Evolutionary conservation across 2,797 vertebrate species (phyloP).

Genomic region (Lates japonicus): DNA sequence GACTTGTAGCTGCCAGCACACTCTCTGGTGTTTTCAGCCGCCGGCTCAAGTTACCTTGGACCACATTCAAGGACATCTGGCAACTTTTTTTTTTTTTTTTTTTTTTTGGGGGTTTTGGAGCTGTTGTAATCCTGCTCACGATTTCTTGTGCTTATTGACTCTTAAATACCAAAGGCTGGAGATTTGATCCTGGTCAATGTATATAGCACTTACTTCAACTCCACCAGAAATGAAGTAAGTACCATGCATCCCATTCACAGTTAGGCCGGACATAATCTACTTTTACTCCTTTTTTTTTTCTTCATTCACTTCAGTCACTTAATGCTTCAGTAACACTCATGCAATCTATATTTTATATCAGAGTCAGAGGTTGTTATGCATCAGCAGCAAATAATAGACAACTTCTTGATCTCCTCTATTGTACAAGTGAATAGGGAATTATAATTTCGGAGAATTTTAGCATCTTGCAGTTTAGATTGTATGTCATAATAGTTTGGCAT

Average conservation of each 20-base stretch:
- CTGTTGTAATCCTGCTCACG: slow-evolving; percentile 36
- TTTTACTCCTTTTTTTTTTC: not conserved
- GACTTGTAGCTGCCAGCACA: slow-evolving; percentile 59
- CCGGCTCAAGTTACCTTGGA: slow-evolving; percentile 41
- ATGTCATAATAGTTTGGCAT: slow-evolving; percentile 10
- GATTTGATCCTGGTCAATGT: slow-evolving; percentile 71
- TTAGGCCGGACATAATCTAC: not conserved
- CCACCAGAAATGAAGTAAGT: slow-evolving; percentile 85
- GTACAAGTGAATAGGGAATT: not conserved
- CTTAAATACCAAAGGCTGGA: slow-evolving; percentile 76
- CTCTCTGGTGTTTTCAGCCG: slow-evolving; percentile 38
- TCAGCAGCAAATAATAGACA: not conserved
- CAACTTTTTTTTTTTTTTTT: slow-evolving; percentile 35
- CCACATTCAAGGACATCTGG: slow-evolving; percentile 54
- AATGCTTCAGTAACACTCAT: not conserved
- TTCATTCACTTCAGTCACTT: not conserved
- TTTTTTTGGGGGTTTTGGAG: slow-evolving; percentile 57
- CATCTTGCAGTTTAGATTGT: slow-evolving; percentile 13
- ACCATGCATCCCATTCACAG: slow-evolving; percentile 2
- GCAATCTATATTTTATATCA: not conserved
- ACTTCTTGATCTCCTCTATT: not conserved
- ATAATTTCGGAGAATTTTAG: slow-evolving; percentile 11
- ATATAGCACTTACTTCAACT: slow-evolving; percentile 78
- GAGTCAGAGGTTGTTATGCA: not conserved
- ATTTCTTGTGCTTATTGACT: slow-evolving; percentile 41